Conservation (phyloP, 2,113 vertebrate genomes). For the Tapirus terrestris region DNA sequence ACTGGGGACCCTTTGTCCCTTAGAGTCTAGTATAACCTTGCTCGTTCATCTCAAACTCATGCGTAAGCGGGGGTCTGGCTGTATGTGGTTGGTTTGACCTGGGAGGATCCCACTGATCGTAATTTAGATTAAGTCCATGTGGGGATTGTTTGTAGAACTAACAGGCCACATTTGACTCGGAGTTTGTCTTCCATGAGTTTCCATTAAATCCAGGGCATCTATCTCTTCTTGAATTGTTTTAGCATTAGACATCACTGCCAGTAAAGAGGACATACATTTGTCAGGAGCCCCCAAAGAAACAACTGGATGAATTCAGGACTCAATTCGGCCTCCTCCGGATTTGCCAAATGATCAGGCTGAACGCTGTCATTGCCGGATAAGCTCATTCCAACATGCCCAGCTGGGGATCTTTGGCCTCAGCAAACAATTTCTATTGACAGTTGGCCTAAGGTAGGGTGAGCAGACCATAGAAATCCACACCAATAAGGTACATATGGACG, state of each 20-base stretch:
- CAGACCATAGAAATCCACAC: background rate
- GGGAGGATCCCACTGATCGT: background rate
- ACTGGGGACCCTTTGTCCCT: background rate
- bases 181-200: background rate
- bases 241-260: background rate
- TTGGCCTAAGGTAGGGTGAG: background rate
- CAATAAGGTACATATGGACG: background rate
- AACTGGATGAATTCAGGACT: background rate
- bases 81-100: background rate
- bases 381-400: background rate
- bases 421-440: background rate
- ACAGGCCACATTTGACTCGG: background rate
- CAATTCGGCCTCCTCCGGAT: background rate
- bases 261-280: background rate
- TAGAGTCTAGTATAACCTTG: background rate
- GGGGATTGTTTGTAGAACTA: background rate
- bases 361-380: background rate
- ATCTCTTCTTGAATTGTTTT: background rate
- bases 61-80: background rate
- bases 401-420: background rate
- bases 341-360: too few species aligned
- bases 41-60: background rate
- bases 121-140: background rate
- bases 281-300: background rate
- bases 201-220: background rate